These are phyloP conservation scores for Dichetophora obliterata DNA, from an alignment of 2,888 invertebrate genomes.

Conservation along the genomic window DNA sequence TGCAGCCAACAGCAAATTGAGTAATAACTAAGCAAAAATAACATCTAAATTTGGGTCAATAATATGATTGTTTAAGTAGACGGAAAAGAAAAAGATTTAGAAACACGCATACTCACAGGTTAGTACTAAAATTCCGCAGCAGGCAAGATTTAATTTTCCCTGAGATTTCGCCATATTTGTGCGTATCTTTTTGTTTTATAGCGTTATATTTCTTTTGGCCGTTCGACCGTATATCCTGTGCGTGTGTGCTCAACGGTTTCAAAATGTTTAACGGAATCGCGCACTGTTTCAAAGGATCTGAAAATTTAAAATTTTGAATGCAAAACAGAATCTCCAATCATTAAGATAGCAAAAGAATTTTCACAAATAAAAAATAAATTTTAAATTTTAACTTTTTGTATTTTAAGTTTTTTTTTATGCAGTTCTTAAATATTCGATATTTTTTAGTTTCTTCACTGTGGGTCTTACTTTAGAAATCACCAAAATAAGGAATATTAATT, in stretches of 20 bases:
- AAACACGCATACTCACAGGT: background rate
- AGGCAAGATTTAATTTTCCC: background rate
- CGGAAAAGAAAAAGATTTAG: too few relatives aligned
- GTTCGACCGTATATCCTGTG: conserved; percentile 21
- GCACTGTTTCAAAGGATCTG: background rate
- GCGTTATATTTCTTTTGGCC: background rate
- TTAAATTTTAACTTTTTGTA: background rate
- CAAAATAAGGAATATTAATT: background rate
- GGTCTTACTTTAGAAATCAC: background rate
- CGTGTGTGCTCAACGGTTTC: background rate
- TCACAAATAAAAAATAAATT: background rate
- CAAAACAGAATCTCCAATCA: too few relatives aligned
- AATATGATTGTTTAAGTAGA: too few relatives aligned
- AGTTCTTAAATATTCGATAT: background rate
- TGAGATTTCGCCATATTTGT: conserved; percentile 27
- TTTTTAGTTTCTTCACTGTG: background rate
- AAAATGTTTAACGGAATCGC: background rate
- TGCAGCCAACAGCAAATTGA: too few relatives aligned
- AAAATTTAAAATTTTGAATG: too few relatives aligned
- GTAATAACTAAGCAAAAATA: too few relatives aligned
- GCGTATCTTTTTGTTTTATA: background rate
- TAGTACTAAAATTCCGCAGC: background rate
- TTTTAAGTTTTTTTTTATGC: background rate
- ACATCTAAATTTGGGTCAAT: too few relatives aligned
- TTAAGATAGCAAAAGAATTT: background rate